A percentile compares a stretch with the other conserved stretches of the same genome.
Evolutionary conservation across 2,797 vertebrate species (phyloP).

Genomic region (Pantherophis alleghaniensis): DNA sequence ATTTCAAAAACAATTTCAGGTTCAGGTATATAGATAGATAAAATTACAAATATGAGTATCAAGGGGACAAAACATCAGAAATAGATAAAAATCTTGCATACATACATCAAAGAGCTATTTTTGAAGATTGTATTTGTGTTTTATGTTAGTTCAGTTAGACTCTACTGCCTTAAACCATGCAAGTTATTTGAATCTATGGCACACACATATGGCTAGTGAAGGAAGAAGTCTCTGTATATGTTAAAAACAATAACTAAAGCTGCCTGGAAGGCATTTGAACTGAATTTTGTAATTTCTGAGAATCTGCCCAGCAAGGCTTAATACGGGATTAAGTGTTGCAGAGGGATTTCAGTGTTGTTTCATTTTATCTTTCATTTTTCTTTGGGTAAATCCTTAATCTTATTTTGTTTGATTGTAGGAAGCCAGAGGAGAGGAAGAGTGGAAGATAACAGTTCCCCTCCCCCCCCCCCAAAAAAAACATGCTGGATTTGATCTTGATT

Average conservation of each 20-base stretch:
- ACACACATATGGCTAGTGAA: not conserved
- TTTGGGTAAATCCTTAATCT: not conserved
- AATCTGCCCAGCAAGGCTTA: not conserved
- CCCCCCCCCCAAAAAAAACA: rapidly evolving
- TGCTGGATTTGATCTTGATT: not conserved
- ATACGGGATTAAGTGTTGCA: not conserved
- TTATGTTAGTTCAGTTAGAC: slow-evolving; percentile 15
- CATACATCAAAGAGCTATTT: not conserved
- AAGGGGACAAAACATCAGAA: not conserved
- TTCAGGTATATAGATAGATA: not conserved
- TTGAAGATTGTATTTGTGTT: not conserved
- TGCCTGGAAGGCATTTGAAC: not conserved
- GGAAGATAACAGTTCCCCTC: not conserved
- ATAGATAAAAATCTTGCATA: not conserved
- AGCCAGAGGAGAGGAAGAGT: not conserved
- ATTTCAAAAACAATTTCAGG: not conserved
- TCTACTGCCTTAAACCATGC: not conserved
- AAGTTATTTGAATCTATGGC: not conserved
- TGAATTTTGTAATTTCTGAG: slow-evolving; percentile 1
- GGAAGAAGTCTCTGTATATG: not conserved
- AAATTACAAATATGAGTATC: not conserved
- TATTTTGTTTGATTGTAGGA: not conserved
- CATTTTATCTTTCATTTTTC: slow-evolving; percentile 3
- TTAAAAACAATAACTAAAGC: slow-evolving; percentile 27
- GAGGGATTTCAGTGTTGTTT: slow-evolving; percentile 1